These are phyloP conservation scores for Drosophila kanapiae DNA, from an alignment of 1,140 invertebrate genomes.

Conservation along the genomic window DNA sequence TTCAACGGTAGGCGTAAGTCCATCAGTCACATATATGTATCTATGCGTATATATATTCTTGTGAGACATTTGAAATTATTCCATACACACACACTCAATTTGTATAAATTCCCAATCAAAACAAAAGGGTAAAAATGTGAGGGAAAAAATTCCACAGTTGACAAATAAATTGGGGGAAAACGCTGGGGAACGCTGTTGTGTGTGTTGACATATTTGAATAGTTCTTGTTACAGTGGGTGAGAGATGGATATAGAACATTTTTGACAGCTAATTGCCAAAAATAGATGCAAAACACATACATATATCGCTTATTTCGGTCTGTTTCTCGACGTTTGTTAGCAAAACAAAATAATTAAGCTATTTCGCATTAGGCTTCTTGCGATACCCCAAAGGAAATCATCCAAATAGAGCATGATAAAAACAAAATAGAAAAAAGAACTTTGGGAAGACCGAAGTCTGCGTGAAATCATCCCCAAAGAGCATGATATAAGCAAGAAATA, in stretches of 20 bases:
- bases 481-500: conserved; percentile 1
- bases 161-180: conserved; percentile 6
- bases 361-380: conserved; percentile 49
- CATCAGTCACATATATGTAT: conserved; percentile 44
- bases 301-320: conserved; percentile 7
- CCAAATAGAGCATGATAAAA: conserved; percentile 37
- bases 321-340: conserved; percentile 15
- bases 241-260: not conserved
- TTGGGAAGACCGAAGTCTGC: not conserved
- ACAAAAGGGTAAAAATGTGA: conserved; percentile 27
- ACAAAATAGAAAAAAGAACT: conserved; percentile 12
- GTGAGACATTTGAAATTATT: conserved; percentile 52
- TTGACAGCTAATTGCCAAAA: conserved; percentile 53
- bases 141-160: conserved; percentile 61
- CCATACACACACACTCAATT: conserved; percentile 40
- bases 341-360: conserved; percentile 79
- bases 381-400: conserved; percentile 12
- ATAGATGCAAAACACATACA: conserved; percentile 23
- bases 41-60: conserved; percentile 7
- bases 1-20: conserved; percentile 59
- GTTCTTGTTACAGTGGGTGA: conserved; percentile 12
- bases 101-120: conserved; percentile 74
- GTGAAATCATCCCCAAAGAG: not conserved
- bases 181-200: conserved; percentile 29
- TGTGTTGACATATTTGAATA: conserved; percentile 43